Evolutionary conservation across 2,797 vertebrate genomes (phyloP).

Genomic region (Protonibea diacanthus): DNA sequence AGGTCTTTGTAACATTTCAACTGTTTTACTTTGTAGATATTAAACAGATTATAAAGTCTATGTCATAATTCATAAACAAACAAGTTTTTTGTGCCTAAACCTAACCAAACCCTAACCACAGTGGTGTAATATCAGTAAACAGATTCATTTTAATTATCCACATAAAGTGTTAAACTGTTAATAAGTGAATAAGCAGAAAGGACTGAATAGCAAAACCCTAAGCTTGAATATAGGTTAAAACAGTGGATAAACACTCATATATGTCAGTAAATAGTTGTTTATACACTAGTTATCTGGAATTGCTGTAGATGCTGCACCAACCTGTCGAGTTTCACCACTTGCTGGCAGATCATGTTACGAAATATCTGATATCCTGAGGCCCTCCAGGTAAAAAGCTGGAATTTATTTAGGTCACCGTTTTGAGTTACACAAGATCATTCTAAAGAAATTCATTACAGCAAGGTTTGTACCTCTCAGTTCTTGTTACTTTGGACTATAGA

Average conservation of each 20-base stretch:
- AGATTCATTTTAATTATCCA: no score
- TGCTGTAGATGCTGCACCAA: background rate
- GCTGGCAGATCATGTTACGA: background rate
- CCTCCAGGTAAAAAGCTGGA: no score
- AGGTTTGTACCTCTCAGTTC: background rate
- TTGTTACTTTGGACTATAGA: background rate
- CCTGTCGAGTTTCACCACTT: background rate
- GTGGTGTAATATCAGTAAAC: no score
- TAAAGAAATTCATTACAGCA: background rate
- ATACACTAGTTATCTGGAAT: background rate
- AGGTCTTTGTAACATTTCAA: no score
- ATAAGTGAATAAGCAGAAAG: background rate
- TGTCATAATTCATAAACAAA: no score
- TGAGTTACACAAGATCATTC: no score
- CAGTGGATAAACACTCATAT: background rate
- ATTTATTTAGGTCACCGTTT: background rate
- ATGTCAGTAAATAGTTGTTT: background rate
- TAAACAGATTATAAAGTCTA: no score
- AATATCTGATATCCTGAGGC: background rate
- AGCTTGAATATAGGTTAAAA: background rate
- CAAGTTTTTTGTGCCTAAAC: no score
- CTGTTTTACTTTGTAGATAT: no score
- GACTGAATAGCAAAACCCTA: background rate
- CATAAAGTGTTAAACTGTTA: no score
- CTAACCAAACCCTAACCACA: no score